Evolutionary conservation across 2,797 vertebrate species (phyloP), one percentile per base, ranked within the genome.

Genomic region (Triplophysa yarkandensis): DNA sequence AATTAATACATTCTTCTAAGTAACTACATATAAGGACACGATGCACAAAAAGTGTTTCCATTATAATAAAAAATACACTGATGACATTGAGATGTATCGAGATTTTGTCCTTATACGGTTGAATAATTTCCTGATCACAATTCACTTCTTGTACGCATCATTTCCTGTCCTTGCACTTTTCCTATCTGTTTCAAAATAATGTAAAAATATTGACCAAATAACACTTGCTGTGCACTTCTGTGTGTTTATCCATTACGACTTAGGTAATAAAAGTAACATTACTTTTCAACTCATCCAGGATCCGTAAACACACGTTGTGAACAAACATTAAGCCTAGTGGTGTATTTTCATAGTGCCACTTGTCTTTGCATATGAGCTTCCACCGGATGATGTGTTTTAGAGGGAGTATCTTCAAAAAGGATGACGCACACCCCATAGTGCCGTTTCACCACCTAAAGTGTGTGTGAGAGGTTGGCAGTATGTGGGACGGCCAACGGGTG

Each of bases 361-460:
- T 36, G 34, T 10, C 14, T n/a, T 48, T 48, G 44, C n/a, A 19
- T 21, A 48, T 0, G 44, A 48, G 41, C 14, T 7, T 43, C 41
- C 4, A 7, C 21, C 7, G 3, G 19, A 19, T 48, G 17, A 48
- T 19, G 48, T 52, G 48, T 52, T 52, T 52, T 5, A 14, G 9
- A 21, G 48, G 19, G 21, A 52, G 48, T 50, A 23, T 52, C 10
- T 25, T 52, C 10, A 71, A 62, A 62, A 43, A 19, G 14, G 5
- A 71, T 77, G 68, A 71, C 75, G 68, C 30, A 23, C 28, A 25
- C 43, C 8, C 30, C 21, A 61, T 30, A 52, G 23, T 36, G 73
- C 64, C 17, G 16, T 63, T 52, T 57, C 68, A 58, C 36, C 25
- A 28, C 36, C 13, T 39, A 32, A 48, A 23, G 64, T 52, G 57